These are phyloP conservation scores for Pterocles orientalis DNA, from an alignment of 2,113 vertebrate genomes.

Conservation along the genomic window DNA sequence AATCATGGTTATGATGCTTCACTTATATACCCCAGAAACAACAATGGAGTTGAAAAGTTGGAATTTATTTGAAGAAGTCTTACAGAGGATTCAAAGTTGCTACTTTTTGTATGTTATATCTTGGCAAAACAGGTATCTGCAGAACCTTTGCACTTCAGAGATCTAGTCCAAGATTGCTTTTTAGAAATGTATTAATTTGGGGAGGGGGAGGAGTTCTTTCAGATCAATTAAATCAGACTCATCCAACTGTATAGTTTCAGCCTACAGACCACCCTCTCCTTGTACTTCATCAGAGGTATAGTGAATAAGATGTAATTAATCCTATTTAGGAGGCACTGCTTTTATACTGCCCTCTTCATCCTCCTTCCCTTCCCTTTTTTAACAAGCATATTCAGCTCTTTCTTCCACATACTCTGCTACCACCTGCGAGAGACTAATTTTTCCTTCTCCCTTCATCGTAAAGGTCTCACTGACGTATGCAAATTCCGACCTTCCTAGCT, in stretches of 20 bases:
- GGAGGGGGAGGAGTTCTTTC: background rate
- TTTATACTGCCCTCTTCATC: background rate
- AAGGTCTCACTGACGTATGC: constrained; percentile 46
- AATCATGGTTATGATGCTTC: background rate
- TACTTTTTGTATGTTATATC: background rate
- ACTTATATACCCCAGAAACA: background rate
- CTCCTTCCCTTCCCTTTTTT: background rate
- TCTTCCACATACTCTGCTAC: constrained; percentile 26
- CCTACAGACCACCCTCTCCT: background rate
- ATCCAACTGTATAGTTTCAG: background rate
- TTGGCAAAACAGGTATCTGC: background rate
- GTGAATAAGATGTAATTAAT: constrained; percentile 28
- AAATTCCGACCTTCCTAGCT: constrained; percentile 13
- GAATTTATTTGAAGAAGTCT: background rate
- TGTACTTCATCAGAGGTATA: background rate
- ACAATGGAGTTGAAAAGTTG: background rate
- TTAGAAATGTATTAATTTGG: background rate
- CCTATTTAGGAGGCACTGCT: constrained; percentile 2
- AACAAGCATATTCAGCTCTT: background rate
- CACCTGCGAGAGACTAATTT: background rate
- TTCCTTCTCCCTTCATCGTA: constrained; percentile 3
- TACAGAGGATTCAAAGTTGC: background rate
- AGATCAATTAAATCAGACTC: background rate
- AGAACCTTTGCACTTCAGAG: background rate
- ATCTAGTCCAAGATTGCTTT: background rate